Percentiles rank a stretch among this genome's conserved stretches.
Evolutionary conservation across 2,113 vertebrate genomes (phyloP).

Genomic region (Todiramphus saurophagus): DNA sequence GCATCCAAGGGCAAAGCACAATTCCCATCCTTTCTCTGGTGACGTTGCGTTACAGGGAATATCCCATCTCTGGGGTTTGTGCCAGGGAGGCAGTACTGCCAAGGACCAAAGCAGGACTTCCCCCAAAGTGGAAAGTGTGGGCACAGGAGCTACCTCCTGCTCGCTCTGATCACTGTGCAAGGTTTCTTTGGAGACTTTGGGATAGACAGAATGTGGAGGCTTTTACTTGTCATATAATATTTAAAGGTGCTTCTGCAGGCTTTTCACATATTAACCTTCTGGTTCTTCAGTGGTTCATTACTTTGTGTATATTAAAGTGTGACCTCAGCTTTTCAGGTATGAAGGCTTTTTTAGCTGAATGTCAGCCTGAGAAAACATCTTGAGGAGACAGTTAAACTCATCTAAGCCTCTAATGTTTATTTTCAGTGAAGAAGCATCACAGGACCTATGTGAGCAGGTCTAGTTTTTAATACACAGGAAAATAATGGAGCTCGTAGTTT

Average conservation of each 20-base stretch:
- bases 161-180: neutral
- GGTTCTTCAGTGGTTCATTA: neutral
- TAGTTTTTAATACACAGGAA: neutral
- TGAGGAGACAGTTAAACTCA: neutral
- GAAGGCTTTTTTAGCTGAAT: neutral
- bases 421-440: neutral
- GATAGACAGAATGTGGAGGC: neutral
- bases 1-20: neutral
- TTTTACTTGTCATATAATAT: fast-evolving
- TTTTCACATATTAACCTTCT: neutral
- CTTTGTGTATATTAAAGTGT: neutral
- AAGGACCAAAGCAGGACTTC: neutral
- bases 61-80: neutral
- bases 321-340: neutral
- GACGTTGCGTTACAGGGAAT: neutral
- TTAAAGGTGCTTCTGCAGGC: neutral
- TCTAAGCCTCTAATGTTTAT: neutral
- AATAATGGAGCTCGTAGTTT: neutral
- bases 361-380: neutral
- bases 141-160: neutral
- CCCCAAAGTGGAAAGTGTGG: neutral
- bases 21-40: neutral
- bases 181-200: neutral
- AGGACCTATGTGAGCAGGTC: neutral
- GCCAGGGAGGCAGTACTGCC: neutral